Conservation (phyloP, 2,113 vertebrate genomes). For the Cinclus cinclus region DNA sequence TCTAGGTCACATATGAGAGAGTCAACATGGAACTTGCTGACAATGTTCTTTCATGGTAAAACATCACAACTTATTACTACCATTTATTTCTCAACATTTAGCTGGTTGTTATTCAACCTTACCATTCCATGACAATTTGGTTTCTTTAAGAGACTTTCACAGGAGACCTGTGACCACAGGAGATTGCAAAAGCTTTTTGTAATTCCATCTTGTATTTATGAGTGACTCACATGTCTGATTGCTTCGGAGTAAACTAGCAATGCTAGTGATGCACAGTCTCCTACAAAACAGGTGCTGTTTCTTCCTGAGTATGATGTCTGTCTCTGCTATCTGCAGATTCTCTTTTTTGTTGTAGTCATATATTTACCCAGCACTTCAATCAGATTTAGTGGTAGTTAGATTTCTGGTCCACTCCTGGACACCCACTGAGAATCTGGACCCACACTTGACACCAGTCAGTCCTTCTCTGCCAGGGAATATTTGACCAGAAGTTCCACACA, state of each 20-base stretch:
- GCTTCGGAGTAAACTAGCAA: background rate
- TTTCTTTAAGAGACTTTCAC: background rate
- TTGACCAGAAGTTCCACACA: background rate
- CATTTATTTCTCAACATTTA: background rate
- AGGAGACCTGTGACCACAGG: background rate
- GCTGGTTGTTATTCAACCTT: background rate
- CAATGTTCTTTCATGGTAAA: background rate
- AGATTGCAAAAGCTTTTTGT: background rate
- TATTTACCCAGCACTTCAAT: background rate
- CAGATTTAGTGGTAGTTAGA: background rate
- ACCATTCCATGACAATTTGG: background rate
- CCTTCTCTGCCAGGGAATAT: background rate
- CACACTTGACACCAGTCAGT: background rate
- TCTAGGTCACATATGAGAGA: background rate
- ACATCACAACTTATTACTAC: background rate
- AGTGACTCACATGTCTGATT: background rate
- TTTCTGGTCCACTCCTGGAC: background rate
- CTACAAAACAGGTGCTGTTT: background rate
- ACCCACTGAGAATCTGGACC: background rate
- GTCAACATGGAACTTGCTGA: background rate
- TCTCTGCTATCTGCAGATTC: background rate
- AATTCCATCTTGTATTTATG: background rate
- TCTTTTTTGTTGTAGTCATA: background rate
- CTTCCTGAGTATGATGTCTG: background rate
- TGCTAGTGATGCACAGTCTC: background rate